Evolutionary conservation across 2,797 vertebrate genomes (phyloP).

Genomic region (Acomys russatus): DNA sequence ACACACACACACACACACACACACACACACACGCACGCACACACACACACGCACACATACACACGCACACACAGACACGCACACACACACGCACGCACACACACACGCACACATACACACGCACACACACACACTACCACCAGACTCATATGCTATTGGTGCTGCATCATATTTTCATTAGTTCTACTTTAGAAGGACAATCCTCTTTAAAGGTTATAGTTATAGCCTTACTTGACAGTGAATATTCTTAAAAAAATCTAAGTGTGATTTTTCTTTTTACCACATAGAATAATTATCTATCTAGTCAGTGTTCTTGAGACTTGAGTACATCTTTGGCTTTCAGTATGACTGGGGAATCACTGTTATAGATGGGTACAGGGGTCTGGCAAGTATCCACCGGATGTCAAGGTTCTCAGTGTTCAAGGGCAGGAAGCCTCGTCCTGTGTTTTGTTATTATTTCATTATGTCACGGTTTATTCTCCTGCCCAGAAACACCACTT

Average conservation of each 20-base stretch:
- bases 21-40: no score
- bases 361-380: neutral
- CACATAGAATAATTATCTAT: neutral
- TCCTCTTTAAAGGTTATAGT: constrained; percentile 23
- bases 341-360: neutral
- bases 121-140: neutral
- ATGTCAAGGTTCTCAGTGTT: neutral
- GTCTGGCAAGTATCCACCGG: neutral
- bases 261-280: neutral
- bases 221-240: constrained; percentile 2
- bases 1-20: neutral
- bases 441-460: neutral
- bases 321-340: neutral
- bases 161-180: neutral
- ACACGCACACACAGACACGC: no score
- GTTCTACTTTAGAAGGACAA: constrained; percentile 43
- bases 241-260: neutral
- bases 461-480: neutral
- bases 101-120: no score
- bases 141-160: neutral
- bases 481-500: neutral
- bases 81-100: neutral
- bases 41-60: neutral
- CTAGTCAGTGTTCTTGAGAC: constrained; percentile 12
- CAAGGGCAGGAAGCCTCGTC: neutral